Base-by-base conservation (phyloP, 2,113 vertebrate species). In the Rutilus rutilus region DNA sequence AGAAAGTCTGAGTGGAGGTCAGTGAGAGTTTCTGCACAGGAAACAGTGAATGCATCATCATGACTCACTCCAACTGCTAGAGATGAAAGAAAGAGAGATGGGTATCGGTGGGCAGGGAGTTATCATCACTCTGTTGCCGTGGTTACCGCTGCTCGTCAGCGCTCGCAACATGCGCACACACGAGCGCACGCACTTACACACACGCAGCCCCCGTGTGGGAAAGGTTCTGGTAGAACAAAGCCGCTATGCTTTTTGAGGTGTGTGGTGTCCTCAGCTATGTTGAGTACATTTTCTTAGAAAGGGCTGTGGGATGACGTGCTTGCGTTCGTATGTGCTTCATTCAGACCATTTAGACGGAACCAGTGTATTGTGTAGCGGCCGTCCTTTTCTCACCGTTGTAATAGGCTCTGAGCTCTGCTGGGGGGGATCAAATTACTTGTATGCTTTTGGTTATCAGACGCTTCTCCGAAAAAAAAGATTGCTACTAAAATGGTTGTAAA, bases 71-170 rank as follows among this genome's bases (percentile, higher is more conserved):
- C 19, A 59, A 78, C 79, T 87, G 79, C 71, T 84, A 64, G 27
- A 89, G 78, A 75, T 78, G 74, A 85, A 76, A 76, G 83, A 71
- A 39, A 77, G 83, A 74, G 84, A 88, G 89, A 90, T 88, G 85
- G 89, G 89, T 92, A 91, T 92, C 90, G 82, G 91, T 90, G 83
- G 90, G 91, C 90, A 92, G 86, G 86, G 84, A 91, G 90, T 92
- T 84, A 92, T 91, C 89, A 86, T 89, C 89, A 88, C 87, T 57
- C 92, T 79, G 93, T 95, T 94, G 89, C 94, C 90, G 85, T 78
- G 94, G 94, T 93, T 93, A 95, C 94, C 10, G 65, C 89, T 89
- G 92, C 85, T 93, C 90, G 82, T 93, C 93, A 94, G 91, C 85
- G 74, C 84, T 78, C 52, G 62, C 50, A 27, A 52, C 77, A n/a